Base-by-base conservation (phyloP, 2,113 vertebrate species). In the Camelus dromedarius region DNA sequence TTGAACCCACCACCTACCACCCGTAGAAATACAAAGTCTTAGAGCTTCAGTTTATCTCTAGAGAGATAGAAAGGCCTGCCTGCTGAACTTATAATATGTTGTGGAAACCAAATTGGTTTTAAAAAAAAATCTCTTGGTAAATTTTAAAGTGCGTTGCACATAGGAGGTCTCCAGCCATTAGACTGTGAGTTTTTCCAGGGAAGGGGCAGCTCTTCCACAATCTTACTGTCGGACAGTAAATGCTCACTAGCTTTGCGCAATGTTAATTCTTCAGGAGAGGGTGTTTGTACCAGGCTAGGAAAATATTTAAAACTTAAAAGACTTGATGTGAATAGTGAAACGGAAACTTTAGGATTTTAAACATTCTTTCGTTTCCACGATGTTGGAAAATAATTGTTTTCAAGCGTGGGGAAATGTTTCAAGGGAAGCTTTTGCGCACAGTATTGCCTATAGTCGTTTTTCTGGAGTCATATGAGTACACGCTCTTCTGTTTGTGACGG, bases 311-410 rank as follows among this genome's bases (percentile, higher is more conserved):
- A 89, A 46, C 66, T 52, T 46, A 12, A 2, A 67, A 88, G 5
- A 86, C 54, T 62, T 73, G 19, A 24, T 52, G 2, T n/a, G 1
- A 60, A 66, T 12, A 66, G 35, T 79, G 81, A 70, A 64, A 54
- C 8, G 67, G 69, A 66, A 52, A 50, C 20, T 38, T 66, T 18
- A 90, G n/a, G 38, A 50, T 83, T 83, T 70, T 42, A 58, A 50
- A 26, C n/a, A 73, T 60, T 79, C 5, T 79, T 58, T 67, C 48
- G 10, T 56, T 88, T 81, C 32, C 8, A 6, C 54, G 28, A 15
- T 67, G 62, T 22, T 94, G 75, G 3, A 89, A 77, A 93, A 18
- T 14, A 62, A 35, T 76, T 92, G 8, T 62, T 86, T 86, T n/a
- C 60, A 88, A 67, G 28, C 26, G 69, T 1, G 30, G 16, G 13